Percentiles rank a stretch among this genome's conserved stretches.
phyloP scores from a whole-genome alignment of 2,797 vertebrate genomes.

The Enteromius treurensis region DNA sequence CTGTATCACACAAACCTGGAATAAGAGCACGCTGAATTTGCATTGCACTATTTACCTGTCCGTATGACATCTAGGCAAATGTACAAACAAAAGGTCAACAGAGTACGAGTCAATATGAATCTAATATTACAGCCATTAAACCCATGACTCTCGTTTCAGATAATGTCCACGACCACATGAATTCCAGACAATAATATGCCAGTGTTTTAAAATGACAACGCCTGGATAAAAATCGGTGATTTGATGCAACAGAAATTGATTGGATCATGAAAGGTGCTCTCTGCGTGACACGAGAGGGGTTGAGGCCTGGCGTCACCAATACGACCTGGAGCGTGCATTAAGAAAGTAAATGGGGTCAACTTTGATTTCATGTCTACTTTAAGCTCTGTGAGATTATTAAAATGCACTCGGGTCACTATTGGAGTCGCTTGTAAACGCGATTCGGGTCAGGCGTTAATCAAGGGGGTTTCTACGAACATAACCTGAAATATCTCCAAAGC shows the following conservation, averaged over 20 bases:
- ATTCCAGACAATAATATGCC: background rate
- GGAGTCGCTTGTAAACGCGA: background rate
- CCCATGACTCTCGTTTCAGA: background rate
- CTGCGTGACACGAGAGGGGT: background rate
- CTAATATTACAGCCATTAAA: conserved; percentile 17
- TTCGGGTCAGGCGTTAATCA: conserved; percentile 13
- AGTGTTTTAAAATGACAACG: background rate
- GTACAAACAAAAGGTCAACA: conserved; percentile 2
- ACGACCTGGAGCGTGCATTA: background rate
- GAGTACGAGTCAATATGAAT: conserved; percentile 16
- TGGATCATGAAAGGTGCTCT: conserved; percentile 12
- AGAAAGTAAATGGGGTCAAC: conserved; percentile 12
- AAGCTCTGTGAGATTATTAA: conserved; percentile 26
- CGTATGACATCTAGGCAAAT: conserved; percentile 10
- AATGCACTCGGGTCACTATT: background rate
- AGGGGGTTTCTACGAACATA: background rate
- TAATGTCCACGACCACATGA: background rate
- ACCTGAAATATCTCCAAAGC: conserved; percentile 9
- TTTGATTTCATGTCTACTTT: conserved; percentile 20
- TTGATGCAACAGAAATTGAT: background rate
- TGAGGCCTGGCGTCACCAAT: background rate
- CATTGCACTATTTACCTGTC: conserved; percentile 14
- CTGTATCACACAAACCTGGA: background rate
- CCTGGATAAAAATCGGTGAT: background rate
- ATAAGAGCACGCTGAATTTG: conserved; percentile 19